Base-by-base conservation (phyloP, 2,113 vertebrate genomes). In the Stegostoma tigrinum region DNA sequence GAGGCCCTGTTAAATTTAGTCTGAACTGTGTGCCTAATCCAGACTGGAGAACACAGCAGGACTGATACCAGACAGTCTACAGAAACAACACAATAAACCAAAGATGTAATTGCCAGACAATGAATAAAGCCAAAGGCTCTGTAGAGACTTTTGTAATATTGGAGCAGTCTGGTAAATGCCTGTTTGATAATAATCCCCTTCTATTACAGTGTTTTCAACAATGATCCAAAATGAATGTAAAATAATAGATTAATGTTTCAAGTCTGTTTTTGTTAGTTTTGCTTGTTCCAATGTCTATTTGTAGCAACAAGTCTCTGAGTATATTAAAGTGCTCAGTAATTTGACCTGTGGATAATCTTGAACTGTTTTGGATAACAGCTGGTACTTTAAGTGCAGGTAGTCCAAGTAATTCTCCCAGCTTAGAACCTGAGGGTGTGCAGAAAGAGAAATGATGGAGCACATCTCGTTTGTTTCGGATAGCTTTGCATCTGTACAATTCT, bases 161-260 rank as follows among this genome's bases (percentile, higher is more conserved):
- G 55, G 87, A 30, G 27, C 61, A 34, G 52, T 17, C 52, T 61
- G 87, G 52, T 90, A 90, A 34, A 61, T 15, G 87, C 30, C 30
- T 90, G 87, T 90, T 52, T 61, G 52, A 27, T 61, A 34, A 55
- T n/a, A 90, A 90, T 27, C 23, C 14, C 52, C 1, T 24, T 52
- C 52, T 55, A 61, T 34, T 14, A 17, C 87, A 61, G 64, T 90
- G 30, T 55, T 55, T 90, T 90, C 52, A 90, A 90, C 48, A 83
- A 55, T 90, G 30, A 64, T 90, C 89, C 61, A 67, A 66, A 66
- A 66, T 93, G 19, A 93, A 67, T 24, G 89, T 93, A 64, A 61
- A 93, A 23, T 38, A 93, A 93, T 66, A n/a, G n/a, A 38, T 93
- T 93, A n/a, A 66, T 38, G 89, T 66, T 93, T 66, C 61, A 38